Conservation (phyloP, 2,888 invertebrate species). For the Eristalinus aeneus region DNA sequence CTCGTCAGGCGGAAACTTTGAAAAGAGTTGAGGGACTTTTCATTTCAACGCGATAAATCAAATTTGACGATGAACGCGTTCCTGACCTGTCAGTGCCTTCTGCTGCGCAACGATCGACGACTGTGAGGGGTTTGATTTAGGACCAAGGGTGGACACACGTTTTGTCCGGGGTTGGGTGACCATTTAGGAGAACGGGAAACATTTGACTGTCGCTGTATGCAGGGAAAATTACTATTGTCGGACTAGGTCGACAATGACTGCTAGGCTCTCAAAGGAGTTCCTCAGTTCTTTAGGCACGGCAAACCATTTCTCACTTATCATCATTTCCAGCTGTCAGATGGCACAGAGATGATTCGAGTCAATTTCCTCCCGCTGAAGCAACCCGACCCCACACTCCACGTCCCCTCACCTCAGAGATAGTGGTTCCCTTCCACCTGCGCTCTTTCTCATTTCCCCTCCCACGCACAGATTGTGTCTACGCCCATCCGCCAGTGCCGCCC, state of each 20-base stretch:
- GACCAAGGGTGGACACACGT: background rate
- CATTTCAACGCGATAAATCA: conserved; percentile 38
- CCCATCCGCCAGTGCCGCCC: background rate
- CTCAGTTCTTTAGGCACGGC: background rate
- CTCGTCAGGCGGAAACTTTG: background rate
- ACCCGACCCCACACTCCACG: background rate
- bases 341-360: background rate
- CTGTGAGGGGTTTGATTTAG: background rate
- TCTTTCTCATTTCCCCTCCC: conserved; percentile 3
- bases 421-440: conserved; percentile 8
- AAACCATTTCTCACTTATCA: background rate
- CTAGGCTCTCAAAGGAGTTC: too few species aligned
- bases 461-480: background rate
- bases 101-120: background rate
- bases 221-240: too few species aligned
- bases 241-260: too few species aligned
- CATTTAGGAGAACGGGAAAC: too few species aligned
- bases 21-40: conserved; percentile 23
- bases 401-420: background rate
- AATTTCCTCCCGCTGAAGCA: background rate
- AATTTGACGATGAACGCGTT: background rate
- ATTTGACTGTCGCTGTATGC: too few species aligned
- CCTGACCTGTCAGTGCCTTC: conserved; percentile 16
- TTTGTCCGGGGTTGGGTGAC: background rate
- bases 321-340: background rate